Base-by-base conservation (phyloP, 2,888 invertebrate genomes). In the Acleris holmiana region DNA sequence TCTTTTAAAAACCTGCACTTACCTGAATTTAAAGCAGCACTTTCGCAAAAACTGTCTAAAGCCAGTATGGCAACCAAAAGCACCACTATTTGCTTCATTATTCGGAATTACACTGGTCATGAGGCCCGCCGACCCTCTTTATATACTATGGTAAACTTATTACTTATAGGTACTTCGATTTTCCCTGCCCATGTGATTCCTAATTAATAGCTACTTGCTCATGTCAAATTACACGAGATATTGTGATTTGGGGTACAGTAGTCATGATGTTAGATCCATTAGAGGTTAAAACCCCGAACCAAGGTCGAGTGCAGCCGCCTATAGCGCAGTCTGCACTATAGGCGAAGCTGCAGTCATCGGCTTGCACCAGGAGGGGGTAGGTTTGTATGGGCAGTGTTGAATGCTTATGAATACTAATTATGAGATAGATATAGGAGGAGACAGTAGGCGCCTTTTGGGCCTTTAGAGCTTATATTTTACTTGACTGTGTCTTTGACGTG, bases 11-110 rank as follows among this genome's bases (percentile, higher is more conserved):
- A 49, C 17, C 10, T 18, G 4, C 10, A 40, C 58, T 3, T 41
- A 64, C 64, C 64, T 64, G 64, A 48, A 13, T 48, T 29, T 2
- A 58, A 4, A n/a, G 40, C 48, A 58, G 64, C 58, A 41, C 47
- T 25, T n/a, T 58, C 64, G 47, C 64, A 64, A 8, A 58, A 18
- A 48, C 53, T 53, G 4, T 25, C 29, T 48, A 64, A 48, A 25
- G 58, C 53, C 17, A 64, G 41, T 13, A 64, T n/a, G 19, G 35
- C 21, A 17, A 54, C 40, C 6, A 58, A n/a, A 29, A n/a, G 41
- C 41, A 54, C 19, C 48, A 64, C 41, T 19, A 58, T 25, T 4
- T 48, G 47, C 53, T 49, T 58, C 64, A 64, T 64, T 19, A 48
- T 64, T 29, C 19, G 4, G 19, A 64, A 41, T 21, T 35, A 53